Conservation (phyloP, 2,113 vertebrate species). For the Xiphias gladius region DNA sequence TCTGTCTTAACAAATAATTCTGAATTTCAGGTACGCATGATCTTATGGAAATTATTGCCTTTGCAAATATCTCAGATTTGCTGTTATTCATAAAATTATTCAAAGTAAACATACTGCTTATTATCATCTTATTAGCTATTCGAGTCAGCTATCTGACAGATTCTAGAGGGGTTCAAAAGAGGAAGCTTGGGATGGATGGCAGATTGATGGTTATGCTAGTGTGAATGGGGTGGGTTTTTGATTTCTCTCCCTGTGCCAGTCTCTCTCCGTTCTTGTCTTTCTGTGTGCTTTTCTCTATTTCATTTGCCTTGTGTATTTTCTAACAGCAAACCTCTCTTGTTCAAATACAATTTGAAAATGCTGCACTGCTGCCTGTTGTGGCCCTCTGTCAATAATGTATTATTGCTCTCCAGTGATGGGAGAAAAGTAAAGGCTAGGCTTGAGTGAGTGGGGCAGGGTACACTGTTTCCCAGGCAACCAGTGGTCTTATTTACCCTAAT, state of each 20-base stretch:
- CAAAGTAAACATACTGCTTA: conserved; percentile 44
- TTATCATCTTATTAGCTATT: conserved; percentile 73
- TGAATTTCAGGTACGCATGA: conserved; percentile 11
- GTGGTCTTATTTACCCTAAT: conserved; percentile 87
- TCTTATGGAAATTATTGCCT: conserved; percentile 18
- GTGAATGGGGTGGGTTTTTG: conserved; percentile 66
- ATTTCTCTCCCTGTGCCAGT: conserved; percentile 57
- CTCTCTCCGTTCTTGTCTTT: conserved; percentile 47
- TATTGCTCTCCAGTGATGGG: conserved; percentile 86
- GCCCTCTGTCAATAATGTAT: conserved; percentile 86
- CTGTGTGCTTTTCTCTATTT: conserved; percentile 48
- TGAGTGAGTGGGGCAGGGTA: conserved; percentile 82
- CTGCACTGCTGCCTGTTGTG: conserved; percentile 83
- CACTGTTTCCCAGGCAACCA: conserved; percentile 86
- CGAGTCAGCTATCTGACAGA: conserved; percentile 71
- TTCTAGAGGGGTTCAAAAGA: conserved; percentile 70
- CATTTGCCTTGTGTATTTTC: conserved; percentile 64
- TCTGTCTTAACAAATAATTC: conserved; percentile 25
- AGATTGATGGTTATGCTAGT: conserved; percentile 78
- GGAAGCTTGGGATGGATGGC: conserved; percentile 69
- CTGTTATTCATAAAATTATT: conserved; percentile 22
- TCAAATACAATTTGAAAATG: conserved; percentile 84
- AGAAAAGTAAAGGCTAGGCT: conserved; percentile 86
- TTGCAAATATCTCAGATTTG: conserved; percentile 18
- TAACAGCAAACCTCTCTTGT: conserved; percentile 75